Conservation (phyloP, 2,888 invertebrate genomes). For the Zygogramma bicolorata region DNA sequence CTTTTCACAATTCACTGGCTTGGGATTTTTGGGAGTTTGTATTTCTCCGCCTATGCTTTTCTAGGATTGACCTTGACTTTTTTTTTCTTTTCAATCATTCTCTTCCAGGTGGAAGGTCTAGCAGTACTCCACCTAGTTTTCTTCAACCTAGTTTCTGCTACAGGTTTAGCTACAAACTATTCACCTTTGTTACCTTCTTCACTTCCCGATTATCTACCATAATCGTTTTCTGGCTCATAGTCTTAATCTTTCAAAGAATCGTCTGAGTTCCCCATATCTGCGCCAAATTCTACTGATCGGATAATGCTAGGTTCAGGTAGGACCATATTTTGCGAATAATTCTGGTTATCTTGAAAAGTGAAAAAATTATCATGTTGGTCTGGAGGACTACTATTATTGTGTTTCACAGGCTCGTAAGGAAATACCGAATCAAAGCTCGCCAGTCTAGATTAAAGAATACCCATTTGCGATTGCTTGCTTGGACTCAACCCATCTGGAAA, state of each 20-base stretch:
- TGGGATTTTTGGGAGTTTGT: constrained; percentile 6
- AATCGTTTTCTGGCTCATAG: neutral
- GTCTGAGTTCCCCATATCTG: constrained; percentile 24
- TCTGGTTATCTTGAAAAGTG: neutral
- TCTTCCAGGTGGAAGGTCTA: neutral
- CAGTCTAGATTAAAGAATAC: too few relatives aligned
- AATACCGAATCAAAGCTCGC: too few relatives aligned
- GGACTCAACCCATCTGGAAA: too few relatives aligned
- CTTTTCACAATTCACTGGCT: constrained; percentile 5
- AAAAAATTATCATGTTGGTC: neutral
- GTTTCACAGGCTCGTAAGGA: too few relatives aligned
- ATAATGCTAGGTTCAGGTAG: constrained; percentile 16
- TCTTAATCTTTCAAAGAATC: constrained; percentile 11
- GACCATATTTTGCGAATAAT: constrained; percentile 9
- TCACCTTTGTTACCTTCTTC: constrained; percentile 5
- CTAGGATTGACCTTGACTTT: constrained; percentile 5
- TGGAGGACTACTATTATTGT: too few relatives aligned
- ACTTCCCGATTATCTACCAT: neutral
- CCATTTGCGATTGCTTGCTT: too few relatives aligned
- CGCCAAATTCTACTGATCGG: constrained; percentile 1
- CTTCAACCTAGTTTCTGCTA: neutral
- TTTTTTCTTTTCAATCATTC: neutral
- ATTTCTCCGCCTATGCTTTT: constrained; percentile 4
- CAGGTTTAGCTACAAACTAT: neutral
- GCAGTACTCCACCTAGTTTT: constrained; percentile 1